Evolutionary conservation across 1,140 invertebrate species (phyloP), one percentile per base, ranked within the genome.

Genomic region (Drosophila ironensis): DNA sequence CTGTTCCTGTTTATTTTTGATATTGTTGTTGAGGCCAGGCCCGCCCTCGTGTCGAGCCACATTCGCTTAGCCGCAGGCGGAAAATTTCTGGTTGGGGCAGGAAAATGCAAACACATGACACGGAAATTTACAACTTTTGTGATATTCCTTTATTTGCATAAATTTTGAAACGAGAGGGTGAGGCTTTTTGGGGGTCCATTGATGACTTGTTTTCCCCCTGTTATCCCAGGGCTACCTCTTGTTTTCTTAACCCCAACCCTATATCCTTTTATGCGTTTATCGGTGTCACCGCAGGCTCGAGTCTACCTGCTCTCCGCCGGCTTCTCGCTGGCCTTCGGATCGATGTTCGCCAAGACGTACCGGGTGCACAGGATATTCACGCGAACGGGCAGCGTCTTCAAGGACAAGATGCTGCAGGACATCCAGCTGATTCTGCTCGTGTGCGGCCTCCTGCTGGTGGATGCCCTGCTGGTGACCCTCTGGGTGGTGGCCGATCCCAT

Each of bases 291-390:
- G 11, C 91, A 98, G 97, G 93, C 95, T 27, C 93, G 96, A 82
- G 96, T 96, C 19, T 97, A 96, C 90, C 91, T 97, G 20, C 91
- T 97, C n/a, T 96, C 95, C 7, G 94, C 95, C 25, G 96, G 96
- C 19, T 97, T 97, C 89, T 97, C 96, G 0, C 88, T 97, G 40
- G 95, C 95, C 16, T 97, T 97, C 82, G 96, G 96, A 16, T 96
- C 96, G 4, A 97, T 97, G 94, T 97, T 97, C 89, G 95, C 95
- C 1, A 97, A 97, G 90, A 97, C 96, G 0, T 97, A 97, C 88
- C 91, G 96, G 47, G 95, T 97, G 25, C 96, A 97, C 90, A 92
- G 95, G 61, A 96, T 97, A 87, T 97, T 97, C 88, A 95, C 94
- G 4, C 91, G 93, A 44, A 93, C 93, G 17, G 82, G 87, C 5